Conservation (phyloP, 2,113 vertebrate species). For the Anhinga rufa region DNA sequence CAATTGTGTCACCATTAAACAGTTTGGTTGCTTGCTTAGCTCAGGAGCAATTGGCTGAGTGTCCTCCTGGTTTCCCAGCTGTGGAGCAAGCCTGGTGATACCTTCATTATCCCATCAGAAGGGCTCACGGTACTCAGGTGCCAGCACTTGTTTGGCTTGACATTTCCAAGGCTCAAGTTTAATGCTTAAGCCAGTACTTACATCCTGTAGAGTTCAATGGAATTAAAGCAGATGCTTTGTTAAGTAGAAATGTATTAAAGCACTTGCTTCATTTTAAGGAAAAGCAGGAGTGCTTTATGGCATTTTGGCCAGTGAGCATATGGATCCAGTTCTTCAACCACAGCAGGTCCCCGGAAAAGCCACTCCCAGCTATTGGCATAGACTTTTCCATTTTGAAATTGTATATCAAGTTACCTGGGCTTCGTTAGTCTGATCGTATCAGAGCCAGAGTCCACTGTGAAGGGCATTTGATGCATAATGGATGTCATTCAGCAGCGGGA, state of each 20-base stretch:
- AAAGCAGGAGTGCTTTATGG: neutral
- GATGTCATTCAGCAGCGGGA: neutral
- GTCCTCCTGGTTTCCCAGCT: neutral
- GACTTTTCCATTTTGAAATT: constrained; percentile 26
- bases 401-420: constrained; percentile 15
- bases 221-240: neutral
- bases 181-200: neutral
- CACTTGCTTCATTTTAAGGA: neutral
- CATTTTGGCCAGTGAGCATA: neutral
- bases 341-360: neutral
- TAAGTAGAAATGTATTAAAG: neutral
- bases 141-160: neutral
- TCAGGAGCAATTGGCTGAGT: neutral
- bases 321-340: neutral
- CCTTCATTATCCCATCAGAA: neutral
- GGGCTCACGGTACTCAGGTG: neutral
- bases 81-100: neutral
- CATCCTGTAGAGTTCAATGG: neutral
- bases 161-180: neutral
- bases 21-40: constrained; percentile 9
- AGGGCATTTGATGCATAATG: constrained; percentile 7
- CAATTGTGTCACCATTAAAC: constrained; percentile 9
- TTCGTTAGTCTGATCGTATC: neutral
- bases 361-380: neutral
- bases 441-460: constrained; percentile 14